Conservation (phyloP, 2,797 vertebrate genomes). For the Gallinago solitaria region DNA sequence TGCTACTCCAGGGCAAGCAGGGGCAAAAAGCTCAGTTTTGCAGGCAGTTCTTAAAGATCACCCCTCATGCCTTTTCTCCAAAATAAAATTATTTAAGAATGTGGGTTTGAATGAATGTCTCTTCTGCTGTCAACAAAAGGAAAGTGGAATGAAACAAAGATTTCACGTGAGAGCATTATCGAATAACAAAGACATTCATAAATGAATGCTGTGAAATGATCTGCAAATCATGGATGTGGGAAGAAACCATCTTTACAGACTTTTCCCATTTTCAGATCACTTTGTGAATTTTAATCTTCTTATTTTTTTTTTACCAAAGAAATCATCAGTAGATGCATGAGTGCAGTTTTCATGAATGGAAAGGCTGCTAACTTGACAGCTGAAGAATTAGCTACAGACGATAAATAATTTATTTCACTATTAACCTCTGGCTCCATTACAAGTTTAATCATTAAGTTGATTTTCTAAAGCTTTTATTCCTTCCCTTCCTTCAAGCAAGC, state of each 20-base stretch:
- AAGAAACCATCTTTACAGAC: neutral
- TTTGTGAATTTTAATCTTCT: neutral
- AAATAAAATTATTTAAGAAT: neutral
- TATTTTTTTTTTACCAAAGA: neutral
- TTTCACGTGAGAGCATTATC: neutral
- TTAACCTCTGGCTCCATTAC: neutral
- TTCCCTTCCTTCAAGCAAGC: neutral
- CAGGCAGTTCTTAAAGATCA: neutral
- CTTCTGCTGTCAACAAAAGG: neutral
- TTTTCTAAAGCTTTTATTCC: neutral
- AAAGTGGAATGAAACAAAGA: conserved; percentile 13
- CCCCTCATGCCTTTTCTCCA: neutral
- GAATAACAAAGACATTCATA: neutral
- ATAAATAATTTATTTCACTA: neutral
- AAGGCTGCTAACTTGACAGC: neutral
- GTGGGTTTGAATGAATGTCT: neutral
- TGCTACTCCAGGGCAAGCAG: neutral
- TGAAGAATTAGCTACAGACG: neutral
- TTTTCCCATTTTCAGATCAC: neutral
- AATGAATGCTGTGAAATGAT: neutral
- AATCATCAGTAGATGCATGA: neutral
- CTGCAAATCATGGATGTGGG: neutral
- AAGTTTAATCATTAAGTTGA: neutral
- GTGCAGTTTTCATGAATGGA: neutral
- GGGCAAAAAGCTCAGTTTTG: neutral